phyloP scores from a whole-genome alignment of 2,888 invertebrate genomes.

The Atethmia centrago region DNA sequence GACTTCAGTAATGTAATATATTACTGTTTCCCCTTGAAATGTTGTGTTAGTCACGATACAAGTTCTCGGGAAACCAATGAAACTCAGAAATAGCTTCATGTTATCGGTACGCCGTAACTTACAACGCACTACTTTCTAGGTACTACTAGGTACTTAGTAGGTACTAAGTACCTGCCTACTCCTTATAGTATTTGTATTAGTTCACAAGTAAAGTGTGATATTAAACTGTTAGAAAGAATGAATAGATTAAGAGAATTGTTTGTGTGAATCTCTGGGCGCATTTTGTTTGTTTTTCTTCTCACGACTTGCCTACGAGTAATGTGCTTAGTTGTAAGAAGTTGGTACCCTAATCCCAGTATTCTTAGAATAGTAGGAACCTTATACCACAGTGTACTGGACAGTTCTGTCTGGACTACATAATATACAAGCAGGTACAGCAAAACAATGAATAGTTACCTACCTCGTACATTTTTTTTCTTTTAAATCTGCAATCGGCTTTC shows the following conservation, averaged over 20 bases:
- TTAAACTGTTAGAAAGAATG: not conserved
- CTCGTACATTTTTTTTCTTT: too few relatives aligned
- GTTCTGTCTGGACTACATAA: too few relatives aligned
- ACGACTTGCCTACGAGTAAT: not conserved
- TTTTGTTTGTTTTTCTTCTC: not conserved
- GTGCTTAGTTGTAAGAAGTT: not conserved
- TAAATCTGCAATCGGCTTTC: too few relatives aligned
- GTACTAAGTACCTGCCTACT: not conserved
- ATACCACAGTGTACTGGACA: too few relatives aligned
- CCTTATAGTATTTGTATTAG: not conserved
- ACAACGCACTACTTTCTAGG: too few relatives aligned
- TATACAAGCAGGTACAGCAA: too few relatives aligned
- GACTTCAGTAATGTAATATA: too few relatives aligned
- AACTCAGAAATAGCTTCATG: not conserved
- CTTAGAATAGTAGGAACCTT: too few relatives aligned
- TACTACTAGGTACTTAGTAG: too few relatives aligned
- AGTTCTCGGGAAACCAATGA: not conserved
- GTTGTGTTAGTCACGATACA: not conserved
- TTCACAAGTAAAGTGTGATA: not conserved
- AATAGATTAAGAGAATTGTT: conserved; percentile 1
- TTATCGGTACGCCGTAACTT: too few relatives aligned
- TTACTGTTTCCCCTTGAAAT: not conserved
- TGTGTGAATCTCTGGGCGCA: not conserved
- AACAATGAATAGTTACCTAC: too few relatives aligned
- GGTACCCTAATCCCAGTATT: too few relatives aligned